These are phyloP conservation scores for Caiman crocodilus DNA, from an alignment of 2,797 vertebrate species.

Conservation along the genomic window DNA sequence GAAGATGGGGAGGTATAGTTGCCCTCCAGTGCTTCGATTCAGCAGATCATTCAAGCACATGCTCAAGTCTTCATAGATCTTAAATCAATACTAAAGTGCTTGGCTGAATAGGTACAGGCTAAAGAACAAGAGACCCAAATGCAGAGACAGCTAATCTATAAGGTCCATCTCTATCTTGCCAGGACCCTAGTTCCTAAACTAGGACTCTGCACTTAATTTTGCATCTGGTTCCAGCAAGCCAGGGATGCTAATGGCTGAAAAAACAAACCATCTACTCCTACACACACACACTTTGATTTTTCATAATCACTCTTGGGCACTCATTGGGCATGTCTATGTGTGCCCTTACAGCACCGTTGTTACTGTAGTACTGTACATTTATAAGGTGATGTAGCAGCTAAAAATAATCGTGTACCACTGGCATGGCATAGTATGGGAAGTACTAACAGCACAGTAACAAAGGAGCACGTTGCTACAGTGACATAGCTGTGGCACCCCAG, in stretches of 20 bases:
- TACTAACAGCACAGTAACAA: too few relatives aligned
- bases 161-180: too few relatives aligned
- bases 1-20: neutral
- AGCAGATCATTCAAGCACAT: neutral
- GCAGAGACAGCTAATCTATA: too few relatives aligned
- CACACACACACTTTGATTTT: fast-evolving
- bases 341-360: too few relatives aligned
- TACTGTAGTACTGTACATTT: too few relatives aligned
- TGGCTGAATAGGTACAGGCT: neutral
- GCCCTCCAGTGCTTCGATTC: fast-evolving
- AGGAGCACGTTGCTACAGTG: too few relatives aligned
- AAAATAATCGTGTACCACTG: too few relatives aligned
- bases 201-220: neutral
- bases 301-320: neutral
- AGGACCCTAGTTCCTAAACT: neutral
- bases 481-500: too few relatives aligned
- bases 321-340: too few relatives aligned
- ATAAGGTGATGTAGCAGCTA: too few relatives aligned
- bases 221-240: neutral
- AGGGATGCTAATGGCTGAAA: neutral
- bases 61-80: neutral
- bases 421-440: too few relatives aligned
- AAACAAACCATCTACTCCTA: fast-evolving
- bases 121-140: too few relatives aligned
- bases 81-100: neutral